Percentiles rank a stretch among this genome's conserved stretches.
Conservation (phyloP, 2,888 invertebrate species). For the Microctonus hyperodae region DNA sequence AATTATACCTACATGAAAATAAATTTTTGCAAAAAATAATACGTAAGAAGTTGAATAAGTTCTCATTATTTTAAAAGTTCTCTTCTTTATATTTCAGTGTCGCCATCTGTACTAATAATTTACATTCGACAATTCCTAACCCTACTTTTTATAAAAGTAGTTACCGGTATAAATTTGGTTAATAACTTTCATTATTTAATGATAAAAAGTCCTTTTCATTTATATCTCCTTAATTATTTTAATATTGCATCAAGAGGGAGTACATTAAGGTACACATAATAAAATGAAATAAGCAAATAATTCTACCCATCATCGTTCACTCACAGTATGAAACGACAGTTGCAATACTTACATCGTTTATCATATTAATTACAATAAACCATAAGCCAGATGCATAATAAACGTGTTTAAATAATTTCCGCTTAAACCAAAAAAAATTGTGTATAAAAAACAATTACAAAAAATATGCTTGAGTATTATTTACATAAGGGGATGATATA, state of each 20-base stretch:
- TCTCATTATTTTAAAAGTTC: no score
- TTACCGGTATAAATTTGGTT: no score
- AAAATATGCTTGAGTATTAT: background rate
- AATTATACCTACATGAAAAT: no score
- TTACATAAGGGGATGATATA: background rate
- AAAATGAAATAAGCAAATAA: no score
- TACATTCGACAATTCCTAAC: no score
- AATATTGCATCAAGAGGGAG: background rate
- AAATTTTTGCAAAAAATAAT: no score
- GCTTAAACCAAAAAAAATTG: background rate
- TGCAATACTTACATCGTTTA: background rate
- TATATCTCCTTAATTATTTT: background rate
- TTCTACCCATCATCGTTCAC: background rate
- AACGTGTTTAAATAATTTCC: constrained; percentile 18
- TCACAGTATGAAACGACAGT: background rate
- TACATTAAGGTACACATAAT: background rate
- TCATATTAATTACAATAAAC: constrained; percentile 32
- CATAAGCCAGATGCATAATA: constrained; percentile 24
- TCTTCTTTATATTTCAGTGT: no score
- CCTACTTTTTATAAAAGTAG: no score
- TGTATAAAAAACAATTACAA: background rate
- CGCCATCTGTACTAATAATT: no score
- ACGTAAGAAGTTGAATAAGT: no score
- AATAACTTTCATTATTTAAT: no score
- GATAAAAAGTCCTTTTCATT: no score